These are phyloP conservation scores for Xylocopa sonorina DNA, from an alignment of 1,140 invertebrate genomes.

Conservation along the genomic window DNA sequence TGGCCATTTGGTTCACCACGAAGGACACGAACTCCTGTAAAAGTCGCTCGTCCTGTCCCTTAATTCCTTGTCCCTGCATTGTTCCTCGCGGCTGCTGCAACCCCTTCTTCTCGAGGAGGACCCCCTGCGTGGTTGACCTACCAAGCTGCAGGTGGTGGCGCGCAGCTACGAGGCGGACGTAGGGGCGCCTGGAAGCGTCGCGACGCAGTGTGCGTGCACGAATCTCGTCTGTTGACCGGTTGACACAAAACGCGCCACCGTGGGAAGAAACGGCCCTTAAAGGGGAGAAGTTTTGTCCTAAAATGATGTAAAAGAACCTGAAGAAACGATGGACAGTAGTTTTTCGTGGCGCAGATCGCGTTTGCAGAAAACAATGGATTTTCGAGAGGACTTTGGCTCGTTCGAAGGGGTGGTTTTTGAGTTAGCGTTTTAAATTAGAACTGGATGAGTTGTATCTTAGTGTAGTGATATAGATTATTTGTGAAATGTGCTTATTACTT, in stretches of 20 bases:
- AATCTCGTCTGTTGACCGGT: constrained; percentile 77
- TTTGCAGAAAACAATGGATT: too few relatives aligned
- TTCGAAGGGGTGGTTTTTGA: background rate
- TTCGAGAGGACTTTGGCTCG: background rate
- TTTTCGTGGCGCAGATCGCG: background rate
- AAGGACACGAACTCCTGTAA: background rate
- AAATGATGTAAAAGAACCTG: background rate
- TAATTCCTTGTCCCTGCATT: constrained; percentile 8
- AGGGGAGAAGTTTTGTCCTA: constrained; percentile 51
- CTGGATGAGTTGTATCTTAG: too few relatives aligned
- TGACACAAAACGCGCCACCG: constrained; percentile 70
- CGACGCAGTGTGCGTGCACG: constrained; percentile 60
- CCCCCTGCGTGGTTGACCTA: constrained; percentile 67
- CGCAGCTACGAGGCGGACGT: constrained; percentile 19
- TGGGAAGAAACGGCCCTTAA: constrained; percentile 71
- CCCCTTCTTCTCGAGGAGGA: constrained; percentile 33
- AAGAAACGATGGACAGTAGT: background rate
- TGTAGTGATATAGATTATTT: too few relatives aligned
- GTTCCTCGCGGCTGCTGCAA: constrained; percentile 1
- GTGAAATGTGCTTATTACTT: too few relatives aligned
- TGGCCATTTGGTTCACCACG: constrained; percentile 13
- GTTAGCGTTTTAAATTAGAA: background rate
- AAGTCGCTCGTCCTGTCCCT: background rate
- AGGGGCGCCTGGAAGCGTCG: background rate
- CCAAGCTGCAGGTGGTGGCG: constrained; percentile 72